A percentile compares a stretch with the other conserved stretches of the same genome.
phyloP scores from a whole-genome alignment of 1,140 invertebrate genomes.

The Drosophila murphyi region DNA sequence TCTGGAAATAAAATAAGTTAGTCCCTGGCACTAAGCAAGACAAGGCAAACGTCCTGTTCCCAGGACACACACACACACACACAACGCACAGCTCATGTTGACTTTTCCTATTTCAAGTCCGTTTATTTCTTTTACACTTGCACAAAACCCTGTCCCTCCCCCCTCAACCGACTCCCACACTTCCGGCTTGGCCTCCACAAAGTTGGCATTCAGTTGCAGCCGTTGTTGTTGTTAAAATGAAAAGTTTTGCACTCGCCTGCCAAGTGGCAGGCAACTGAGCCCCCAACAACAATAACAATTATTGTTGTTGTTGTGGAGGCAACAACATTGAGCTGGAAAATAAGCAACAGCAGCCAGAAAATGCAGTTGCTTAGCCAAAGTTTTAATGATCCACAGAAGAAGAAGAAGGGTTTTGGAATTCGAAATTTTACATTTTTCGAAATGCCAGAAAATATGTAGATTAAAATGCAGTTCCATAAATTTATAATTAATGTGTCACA shows the following conservation, averaged over 20 bases:
- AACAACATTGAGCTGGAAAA: conserved; percentile 1
- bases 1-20: conserved; percentile 75
- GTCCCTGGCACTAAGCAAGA: conserved; percentile 46
- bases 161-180: neutral
- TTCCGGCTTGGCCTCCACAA: conserved; percentile 20
- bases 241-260: conserved; percentile 67
- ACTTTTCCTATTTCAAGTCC: conserved; percentile 82
- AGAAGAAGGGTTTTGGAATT: conserved; percentile 32
- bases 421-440: conserved; percentile 22
- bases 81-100: conserved; percentile 71
- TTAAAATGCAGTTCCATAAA: neutral
- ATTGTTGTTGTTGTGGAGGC: neutral
- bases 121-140: conserved; percentile 82
- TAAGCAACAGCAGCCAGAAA: conserved; percentile 16
- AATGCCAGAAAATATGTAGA: conserved; percentile 5
- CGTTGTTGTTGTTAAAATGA: conserved; percentile 57
- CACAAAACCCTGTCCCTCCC: conserved; percentile 8
- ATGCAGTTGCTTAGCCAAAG: conserved; percentile 53
- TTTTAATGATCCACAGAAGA: conserved; percentile 72
- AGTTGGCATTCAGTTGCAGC: conserved; percentile 25
- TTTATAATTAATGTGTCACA: neutral
- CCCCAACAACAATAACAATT: neutral
- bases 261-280: conserved; percentile 53
- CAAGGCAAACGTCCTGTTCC: conserved; percentile 67
- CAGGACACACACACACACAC: conserved; percentile 56